phyloP scores from a whole-genome alignment of 1,140 invertebrate genomes.

The Pantala flavescens region DNA sequence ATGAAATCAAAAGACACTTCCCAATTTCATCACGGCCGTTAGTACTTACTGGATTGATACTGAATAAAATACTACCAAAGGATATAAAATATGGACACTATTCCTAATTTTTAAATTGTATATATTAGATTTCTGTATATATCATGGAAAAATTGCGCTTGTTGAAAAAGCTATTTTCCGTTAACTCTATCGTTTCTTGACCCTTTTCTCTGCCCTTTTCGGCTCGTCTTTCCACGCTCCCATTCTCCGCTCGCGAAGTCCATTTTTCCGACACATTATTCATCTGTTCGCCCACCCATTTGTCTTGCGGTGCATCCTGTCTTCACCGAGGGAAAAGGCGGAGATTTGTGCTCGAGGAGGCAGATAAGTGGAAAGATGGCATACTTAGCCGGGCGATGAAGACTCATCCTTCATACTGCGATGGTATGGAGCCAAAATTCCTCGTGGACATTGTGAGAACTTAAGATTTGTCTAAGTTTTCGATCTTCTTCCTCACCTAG shows the following conservation, averaged over 20 bases:
- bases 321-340: not conserved
- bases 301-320: not conserved
- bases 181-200: too few relatives aligned
- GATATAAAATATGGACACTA: too few relatives aligned
- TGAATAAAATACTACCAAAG: too few relatives aligned
- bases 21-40: too few relatives aligned
- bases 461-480: not conserved
- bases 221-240: too few relatives aligned
- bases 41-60: too few relatives aligned
- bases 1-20: too few relatives aligned
- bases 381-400: conserved; percentile 7
- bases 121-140: too few relatives aligned
- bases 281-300: conserved; percentile 1
- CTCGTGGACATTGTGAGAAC: not conserved
- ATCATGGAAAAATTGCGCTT: too few relatives aligned
- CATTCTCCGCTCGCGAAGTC: not conserved
- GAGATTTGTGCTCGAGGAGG: not conserved
- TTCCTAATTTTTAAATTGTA: too few relatives aligned
- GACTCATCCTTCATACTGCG: not conserved
- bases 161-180: too few relatives aligned
- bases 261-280: not conserved
- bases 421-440: not conserved
- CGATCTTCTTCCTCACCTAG: not conserved
- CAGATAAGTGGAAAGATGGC: not conserved
- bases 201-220: too few relatives aligned